Evolutionary conservation across 2,888 invertebrate species (phyloP).

Genomic region (Acleris cristana): DNA sequence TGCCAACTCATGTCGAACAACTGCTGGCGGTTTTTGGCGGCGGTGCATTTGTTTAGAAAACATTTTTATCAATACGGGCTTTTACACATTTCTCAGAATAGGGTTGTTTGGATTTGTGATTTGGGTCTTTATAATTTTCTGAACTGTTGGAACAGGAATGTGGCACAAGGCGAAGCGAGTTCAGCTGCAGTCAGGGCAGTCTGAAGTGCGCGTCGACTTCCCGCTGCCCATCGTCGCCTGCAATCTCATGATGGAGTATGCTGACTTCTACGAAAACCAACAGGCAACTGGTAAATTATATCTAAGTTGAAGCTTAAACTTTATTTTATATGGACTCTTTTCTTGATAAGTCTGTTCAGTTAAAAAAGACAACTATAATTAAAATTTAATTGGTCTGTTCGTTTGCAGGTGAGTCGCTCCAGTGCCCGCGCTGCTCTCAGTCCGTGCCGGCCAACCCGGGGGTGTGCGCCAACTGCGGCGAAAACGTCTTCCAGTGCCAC

Average conservation of each 20-base stretch:
- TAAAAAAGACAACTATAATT: no score
- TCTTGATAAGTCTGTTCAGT: no score
- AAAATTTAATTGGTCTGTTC: background rate
- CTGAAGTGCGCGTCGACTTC: conserved; percentile 98
- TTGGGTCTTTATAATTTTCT: no score
- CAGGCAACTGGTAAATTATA: conserved; percentile 88
- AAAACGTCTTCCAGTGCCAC: conserved; percentile 99
- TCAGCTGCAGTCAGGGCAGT: conserved; percentile 94
- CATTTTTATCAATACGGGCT: no score
- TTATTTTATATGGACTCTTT: no score
- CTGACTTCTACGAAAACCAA: conserved; percentile 98
- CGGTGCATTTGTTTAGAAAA: no score
- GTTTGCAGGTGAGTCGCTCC: conserved; percentile 89
- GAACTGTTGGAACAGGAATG: conserved; percentile 81
- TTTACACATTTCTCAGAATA: no score
- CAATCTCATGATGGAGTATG: conserved; percentile 99
- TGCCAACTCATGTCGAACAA: no score
- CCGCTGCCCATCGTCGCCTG: conserved; percentile 98
- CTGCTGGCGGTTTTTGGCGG: no score
- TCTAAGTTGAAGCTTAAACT: no score
- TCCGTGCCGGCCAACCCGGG: conserved; percentile 99
- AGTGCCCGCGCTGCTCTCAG: conserved; percentile 98
- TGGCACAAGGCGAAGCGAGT: conserved; percentile 99
- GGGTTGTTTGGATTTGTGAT: no score
- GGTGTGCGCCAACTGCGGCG: conserved; percentile 98